A percentile compares a stretch with the other conserved stretches of the same genome.
phyloP scores from a whole-genome alignment of 2,113 vertebrate species.

The Cyprinus carpio region DNA sequence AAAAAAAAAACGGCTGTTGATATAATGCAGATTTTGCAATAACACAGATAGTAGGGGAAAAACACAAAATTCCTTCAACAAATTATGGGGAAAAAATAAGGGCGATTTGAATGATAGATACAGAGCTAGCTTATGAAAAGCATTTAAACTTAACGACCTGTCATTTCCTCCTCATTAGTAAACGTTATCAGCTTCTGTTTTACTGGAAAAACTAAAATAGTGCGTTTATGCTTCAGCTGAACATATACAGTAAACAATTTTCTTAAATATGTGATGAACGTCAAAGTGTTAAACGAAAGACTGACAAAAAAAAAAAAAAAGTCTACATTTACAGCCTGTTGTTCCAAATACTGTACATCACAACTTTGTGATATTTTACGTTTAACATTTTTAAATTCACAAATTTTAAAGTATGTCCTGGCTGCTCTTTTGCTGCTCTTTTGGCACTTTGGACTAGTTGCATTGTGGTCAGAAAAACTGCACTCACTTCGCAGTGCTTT shows the following conservation, averaged over 20 bases:
- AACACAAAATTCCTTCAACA: neutral
- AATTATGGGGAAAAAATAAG: neutral
- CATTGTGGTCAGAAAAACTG: neutral
- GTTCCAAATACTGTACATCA: too few species aligned
- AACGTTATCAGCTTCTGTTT: conserved; percentile 6
- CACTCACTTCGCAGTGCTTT: neutral
- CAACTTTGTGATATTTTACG: neutral
- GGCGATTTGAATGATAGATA: neutral
- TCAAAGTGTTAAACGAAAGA: neutral
- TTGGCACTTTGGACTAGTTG: neutral
- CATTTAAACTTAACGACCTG: conserved; percentile 47
- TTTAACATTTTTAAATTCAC: neutral
- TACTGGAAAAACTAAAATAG: conserved; percentile 1
- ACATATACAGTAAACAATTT: neutral
- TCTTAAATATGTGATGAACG: neutral
- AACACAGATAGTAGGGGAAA: conserved; percentile 1
- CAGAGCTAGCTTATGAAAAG: neutral
- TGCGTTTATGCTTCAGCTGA: neutral
- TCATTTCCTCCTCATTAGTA: conserved; percentile 42
- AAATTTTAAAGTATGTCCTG: neutral
- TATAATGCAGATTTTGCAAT: neutral
- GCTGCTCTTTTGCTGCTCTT: neutral
- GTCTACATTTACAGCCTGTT: too few species aligned
- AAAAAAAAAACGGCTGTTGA: neutral
- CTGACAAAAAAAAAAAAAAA: too few species aligned